Evolutionary conservation across 2,113 vertebrate species (phyloP).

Genomic region (Uria lomvia): DNA sequence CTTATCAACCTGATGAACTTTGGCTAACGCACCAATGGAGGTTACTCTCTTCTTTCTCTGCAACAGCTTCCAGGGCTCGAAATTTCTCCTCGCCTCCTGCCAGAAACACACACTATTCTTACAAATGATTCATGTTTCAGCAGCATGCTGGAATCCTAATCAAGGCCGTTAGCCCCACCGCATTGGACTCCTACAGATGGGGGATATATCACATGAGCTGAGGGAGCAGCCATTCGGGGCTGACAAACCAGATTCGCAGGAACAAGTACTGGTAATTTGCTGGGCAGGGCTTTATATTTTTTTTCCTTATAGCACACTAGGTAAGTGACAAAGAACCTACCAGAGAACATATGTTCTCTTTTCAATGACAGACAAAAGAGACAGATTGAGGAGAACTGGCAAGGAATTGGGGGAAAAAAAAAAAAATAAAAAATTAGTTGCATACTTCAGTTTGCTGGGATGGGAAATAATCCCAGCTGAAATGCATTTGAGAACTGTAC

Average conservation of each 20-base stretch:
- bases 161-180: neutral
- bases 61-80: neutral
- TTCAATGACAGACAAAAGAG: constrained; percentile 20
- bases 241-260: neutral
- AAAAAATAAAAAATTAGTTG: neutral
- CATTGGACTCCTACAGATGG: neutral
- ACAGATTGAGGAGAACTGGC: neutral
- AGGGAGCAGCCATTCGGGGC: neutral
- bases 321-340: constrained; percentile 9
- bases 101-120: neutral
- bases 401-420: neutral
- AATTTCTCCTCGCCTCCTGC: neutral
- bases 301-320: neutral
- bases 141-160: neutral
- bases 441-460: neutral
- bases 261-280: neutral
- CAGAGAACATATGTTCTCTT: constrained; percentile 12
- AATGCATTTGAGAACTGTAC: neutral
- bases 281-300: neutral
- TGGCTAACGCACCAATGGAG: neutral
- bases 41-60: neutral
- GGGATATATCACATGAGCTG: neutral
- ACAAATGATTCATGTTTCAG: neutral
- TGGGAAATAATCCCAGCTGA: neutral
- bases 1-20: neutral